A percentile compares a stretch with the other conserved stretches of the same genome.
Conservation (phyloP, 1,140 invertebrate species). For the Pogonomyrmex barbatus region DNA sequence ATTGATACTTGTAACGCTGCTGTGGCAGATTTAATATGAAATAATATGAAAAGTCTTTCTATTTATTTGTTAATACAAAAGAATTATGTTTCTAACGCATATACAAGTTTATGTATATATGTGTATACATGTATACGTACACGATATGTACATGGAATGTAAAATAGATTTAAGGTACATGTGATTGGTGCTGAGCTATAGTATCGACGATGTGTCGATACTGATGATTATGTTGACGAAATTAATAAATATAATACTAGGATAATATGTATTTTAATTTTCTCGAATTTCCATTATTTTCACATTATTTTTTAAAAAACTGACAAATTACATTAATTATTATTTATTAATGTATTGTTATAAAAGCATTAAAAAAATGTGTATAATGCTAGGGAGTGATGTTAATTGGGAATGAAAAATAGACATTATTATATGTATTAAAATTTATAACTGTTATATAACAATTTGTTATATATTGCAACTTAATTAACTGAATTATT, state of each 20-base stretch:
- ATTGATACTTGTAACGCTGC: constrained; percentile 23
- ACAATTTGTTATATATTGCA: neutral
- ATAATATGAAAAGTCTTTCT: constrained; percentile 60
- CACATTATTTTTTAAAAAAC: neutral
- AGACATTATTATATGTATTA: neutral
- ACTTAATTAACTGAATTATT: neutral
- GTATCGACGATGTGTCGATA: constrained; percentile 46
- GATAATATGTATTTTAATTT: constrained; percentile 67
- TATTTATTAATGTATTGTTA: neutral
- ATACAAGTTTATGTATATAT: constrained; percentile 73
- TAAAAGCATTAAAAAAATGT: neutral
- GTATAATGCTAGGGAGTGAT: no score
- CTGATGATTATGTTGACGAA: constrained; percentile 54
- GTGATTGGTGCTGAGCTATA: constrained; percentile 72
- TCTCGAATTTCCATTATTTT: constrained; percentile 13
- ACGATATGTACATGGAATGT: constrained; percentile 56
- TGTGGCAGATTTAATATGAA: constrained; percentile 30
- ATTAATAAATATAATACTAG: constrained; percentile 75
- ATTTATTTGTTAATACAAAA: constrained; percentile 63
- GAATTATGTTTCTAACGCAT: constrained; percentile 67
- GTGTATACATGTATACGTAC: constrained; percentile 71
- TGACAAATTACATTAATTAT: neutral
- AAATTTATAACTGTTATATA: neutral
- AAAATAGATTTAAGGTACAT: constrained; percentile 56
- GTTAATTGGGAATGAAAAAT: neutral